phyloP scores from a whole-genome alignment of 1,140 invertebrate species.

The Zaprionus capensis region DNA sequence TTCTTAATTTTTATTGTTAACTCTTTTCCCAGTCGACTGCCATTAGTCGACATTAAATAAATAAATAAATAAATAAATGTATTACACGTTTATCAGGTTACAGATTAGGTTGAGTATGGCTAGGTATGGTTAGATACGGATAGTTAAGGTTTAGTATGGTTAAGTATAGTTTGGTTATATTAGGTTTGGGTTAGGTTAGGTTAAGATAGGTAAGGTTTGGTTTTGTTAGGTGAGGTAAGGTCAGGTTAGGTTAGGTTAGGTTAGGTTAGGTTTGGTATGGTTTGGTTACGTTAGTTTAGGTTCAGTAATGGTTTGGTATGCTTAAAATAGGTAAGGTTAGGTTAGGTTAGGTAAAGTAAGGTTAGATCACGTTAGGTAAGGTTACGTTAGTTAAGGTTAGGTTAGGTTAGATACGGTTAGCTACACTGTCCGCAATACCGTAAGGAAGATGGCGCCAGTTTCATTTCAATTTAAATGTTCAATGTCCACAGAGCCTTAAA shows the following conservation, averaged over 20 bases:
- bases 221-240: no score
- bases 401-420: background rate
- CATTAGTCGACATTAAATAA: no score
- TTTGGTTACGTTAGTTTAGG: background rate
- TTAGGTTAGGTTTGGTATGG: background rate
- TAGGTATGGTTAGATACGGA: no score
- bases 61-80: no score
- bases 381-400: background rate
- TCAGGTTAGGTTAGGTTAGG: background rate
- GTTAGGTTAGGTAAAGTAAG: background rate
- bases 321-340: background rate
- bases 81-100: no score
- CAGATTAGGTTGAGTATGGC: background rate
- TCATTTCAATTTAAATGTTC: background rate
- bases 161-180: background rate
- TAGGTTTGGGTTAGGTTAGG: no score
- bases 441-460: background rate
- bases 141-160: background rate
- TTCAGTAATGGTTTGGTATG: background rate
- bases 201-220: no score
- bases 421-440: background rate
- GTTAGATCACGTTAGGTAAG: background rate
- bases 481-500: background rate
- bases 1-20: no score
- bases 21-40: no score